A percentile compares a stretch with the other conserved stretches of the same genome.
phyloP scores from a whole-genome alignment of 2,113 vertebrate species.

The Saguinus imperator region DNA sequence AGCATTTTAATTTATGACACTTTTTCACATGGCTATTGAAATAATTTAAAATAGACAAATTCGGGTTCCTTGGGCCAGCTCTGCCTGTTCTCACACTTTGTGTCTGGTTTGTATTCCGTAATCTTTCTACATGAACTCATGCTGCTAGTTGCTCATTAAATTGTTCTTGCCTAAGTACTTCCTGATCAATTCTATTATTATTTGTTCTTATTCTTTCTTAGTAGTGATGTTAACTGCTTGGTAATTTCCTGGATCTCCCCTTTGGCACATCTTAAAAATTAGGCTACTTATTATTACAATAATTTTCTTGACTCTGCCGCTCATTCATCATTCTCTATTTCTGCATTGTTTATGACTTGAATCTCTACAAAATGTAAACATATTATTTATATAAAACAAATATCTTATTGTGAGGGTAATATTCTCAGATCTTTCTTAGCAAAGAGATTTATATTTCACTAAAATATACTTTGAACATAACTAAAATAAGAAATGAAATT shows the following conservation, averaged over 20 bases:
- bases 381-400: constrained; percentile 52
- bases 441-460: constrained; percentile 45
- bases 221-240: constrained; percentile 71
- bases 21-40: background rate
- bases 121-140: constrained; percentile 23
- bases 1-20: constrained; percentile 15
- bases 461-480: constrained; percentile 31
- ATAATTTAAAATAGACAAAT: constrained; percentile 20
- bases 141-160: constrained; percentile 71
- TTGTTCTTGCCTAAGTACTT: constrained; percentile 71
- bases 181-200: constrained; percentile 73
- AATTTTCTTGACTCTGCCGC: constrained; percentile 63
- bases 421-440: constrained; percentile 33
- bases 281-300: constrained; percentile 69
- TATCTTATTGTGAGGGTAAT: constrained; percentile 31
- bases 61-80: background rate
- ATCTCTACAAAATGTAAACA: constrained; percentile 44
- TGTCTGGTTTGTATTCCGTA: constrained; percentile 16
- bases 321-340: constrained; percentile 53
- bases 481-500: constrained; percentile 21
- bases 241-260: constrained; percentile 76
- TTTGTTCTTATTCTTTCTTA: constrained; percentile 65
- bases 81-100: background rate
- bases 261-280: constrained; percentile 66
- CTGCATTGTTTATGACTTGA: constrained; percentile 55